Evolutionary conservation across 2,888 invertebrate species (phyloP).

Genomic region (Anorthoa munda): DNA sequence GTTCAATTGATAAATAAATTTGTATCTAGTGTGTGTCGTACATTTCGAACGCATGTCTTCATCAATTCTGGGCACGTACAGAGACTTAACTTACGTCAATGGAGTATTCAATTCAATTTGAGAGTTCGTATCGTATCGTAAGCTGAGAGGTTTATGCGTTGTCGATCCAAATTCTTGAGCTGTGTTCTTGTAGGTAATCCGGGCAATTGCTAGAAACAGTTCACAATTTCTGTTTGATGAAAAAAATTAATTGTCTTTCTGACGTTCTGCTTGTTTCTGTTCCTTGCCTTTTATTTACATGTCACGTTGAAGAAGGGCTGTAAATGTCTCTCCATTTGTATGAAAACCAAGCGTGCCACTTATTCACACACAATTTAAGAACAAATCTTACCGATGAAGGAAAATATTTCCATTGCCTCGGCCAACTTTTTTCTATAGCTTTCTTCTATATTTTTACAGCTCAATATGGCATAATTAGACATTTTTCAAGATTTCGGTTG

Average conservation of each 20-base stretch:
- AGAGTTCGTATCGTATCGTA: constrained; percentile 27
- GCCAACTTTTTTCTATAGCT: too few species aligned
- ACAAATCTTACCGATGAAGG: too few species aligned
- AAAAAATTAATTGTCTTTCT: too few species aligned
- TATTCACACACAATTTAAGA: too few species aligned
- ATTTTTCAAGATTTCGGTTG: too few species aligned
- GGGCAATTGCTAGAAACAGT: background rate
- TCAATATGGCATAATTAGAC: too few species aligned
- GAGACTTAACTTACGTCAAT: constrained; percentile 71
- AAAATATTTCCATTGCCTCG: too few species aligned
- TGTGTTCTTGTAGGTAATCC: background rate
- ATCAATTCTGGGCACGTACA: constrained; percentile 71
- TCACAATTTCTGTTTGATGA: too few species aligned
- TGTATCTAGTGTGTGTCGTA: constrained; percentile 41
- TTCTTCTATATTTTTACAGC: too few species aligned
- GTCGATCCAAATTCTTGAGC: constrained; percentile 1
- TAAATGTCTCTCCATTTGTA: too few species aligned
- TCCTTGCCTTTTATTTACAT: background rate
- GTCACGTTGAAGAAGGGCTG: background rate
- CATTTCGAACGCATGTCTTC: constrained; percentile 12
- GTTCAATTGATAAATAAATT: constrained; percentile 51
- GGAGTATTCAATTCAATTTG: constrained; percentile 59
- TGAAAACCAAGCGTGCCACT: too few species aligned
- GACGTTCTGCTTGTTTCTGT: background rate
- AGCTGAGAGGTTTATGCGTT: constrained; percentile 4